These are phyloP conservation scores for Ictidomys tridecemlineatus DNA, from an alignment of 2,113 vertebrate genomes.

Conservation along the genomic window DNA sequence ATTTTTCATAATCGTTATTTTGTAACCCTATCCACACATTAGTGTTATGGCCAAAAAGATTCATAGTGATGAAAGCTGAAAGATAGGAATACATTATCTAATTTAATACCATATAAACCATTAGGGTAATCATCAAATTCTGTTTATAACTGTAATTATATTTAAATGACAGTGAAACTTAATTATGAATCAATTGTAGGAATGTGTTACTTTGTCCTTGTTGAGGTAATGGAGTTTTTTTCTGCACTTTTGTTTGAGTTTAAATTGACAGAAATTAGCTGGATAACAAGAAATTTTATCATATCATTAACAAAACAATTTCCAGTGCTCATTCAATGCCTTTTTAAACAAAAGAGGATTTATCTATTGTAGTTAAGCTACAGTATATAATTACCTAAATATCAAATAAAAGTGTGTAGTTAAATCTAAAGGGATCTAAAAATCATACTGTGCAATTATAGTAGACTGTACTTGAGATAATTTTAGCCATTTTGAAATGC, in stretches of 20 bases:
- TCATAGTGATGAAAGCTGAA: conserved; percentile 96
- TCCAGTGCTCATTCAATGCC: conserved; percentile 40
- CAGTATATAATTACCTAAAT: conserved; percentile 40
- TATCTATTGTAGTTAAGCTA: conserved; percentile 33
- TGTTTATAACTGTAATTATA: conserved; percentile 65
- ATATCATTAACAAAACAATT: conserved; percentile 65
- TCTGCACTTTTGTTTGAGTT: conserved; percentile 45
- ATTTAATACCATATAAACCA: conserved; percentile 47
- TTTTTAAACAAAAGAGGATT: conserved; percentile 63
- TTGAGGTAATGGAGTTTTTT: conserved; percentile 55
- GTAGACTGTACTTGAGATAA: neutral
- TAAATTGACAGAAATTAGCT: conserved; percentile 64
- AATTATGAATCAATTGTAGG: conserved; percentile 55
- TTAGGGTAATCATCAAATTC: conserved; percentile 42
- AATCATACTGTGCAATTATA: conserved; percentile 29
- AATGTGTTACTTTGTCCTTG: conserved; percentile 52
- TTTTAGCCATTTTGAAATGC: conserved; percentile 54
- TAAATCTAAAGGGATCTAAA: conserved; percentile 40
- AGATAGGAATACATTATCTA: conserved; percentile 77
- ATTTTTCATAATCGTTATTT: conserved; percentile 90
- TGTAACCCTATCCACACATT: conserved; percentile 94
- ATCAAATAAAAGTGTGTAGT: conserved; percentile 46
- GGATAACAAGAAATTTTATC: conserved; percentile 49
- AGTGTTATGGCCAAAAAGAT: conserved; percentile 91
- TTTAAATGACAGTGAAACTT: conserved; percentile 64